Percentiles rank a stretch among this genome's conserved stretches.
These are phyloP conservation scores for Callyntrura guangdongensis DNA, from an alignment of 2,888 invertebrate genomes.

Conservation along the genomic window DNA sequence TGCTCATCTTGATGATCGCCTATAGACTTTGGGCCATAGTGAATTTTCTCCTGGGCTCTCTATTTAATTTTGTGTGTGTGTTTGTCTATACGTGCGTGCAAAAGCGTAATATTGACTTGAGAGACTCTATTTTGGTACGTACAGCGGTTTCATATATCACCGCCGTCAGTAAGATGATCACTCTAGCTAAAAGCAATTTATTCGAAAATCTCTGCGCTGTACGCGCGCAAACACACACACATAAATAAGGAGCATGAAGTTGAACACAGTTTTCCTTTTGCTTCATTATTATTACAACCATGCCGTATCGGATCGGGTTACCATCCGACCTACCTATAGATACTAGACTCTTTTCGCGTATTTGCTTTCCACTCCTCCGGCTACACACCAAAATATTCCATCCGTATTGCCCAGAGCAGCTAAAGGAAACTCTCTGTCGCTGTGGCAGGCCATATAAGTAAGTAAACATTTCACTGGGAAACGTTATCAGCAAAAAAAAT, in stretches of 20 bases:
- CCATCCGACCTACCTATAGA: not conserved
- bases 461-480: not conserved
- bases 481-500: not conserved
- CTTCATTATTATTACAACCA: conserved; percentile 11
- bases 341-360: not conserved
- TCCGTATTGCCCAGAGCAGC: too few species aligned
- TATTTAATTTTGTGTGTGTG: conserved; percentile 51
- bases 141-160: conserved; percentile 1
- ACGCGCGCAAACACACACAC: not conserved
- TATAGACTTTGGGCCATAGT: not conserved
- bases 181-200: not conserved
- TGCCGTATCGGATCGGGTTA: conserved; percentile 39
- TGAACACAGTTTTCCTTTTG: not conserved
- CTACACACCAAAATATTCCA: too few species aligned
- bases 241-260: not conserved
- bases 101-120: conserved; percentile 9
- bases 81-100: conserved; percentile 44
- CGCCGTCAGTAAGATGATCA: not conserved
- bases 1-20: conserved; percentile 9
- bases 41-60: conserved; percentile 34
- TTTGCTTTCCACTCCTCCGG: not conserved
- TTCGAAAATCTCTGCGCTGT: conserved; percentile 22
- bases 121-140: conserved; percentile 11
- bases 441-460: too few species aligned
- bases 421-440: too few species aligned